phyloP scores from a whole-genome alignment of 2,888 invertebrate species.

The Sinohyriopsis cumingii region DNA sequence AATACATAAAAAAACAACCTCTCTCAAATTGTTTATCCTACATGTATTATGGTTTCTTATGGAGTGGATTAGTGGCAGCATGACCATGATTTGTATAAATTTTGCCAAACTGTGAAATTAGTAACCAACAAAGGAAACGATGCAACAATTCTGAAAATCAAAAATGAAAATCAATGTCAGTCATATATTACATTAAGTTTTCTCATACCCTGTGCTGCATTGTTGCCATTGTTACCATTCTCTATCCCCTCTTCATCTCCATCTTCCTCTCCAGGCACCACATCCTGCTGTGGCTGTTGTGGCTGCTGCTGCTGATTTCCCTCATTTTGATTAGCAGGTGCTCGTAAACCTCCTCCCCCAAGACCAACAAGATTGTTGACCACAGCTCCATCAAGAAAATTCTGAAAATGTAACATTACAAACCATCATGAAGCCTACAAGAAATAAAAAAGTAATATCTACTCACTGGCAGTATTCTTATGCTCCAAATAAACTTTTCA shows the following conservation, averaged over 20 bases:
- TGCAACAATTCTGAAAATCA: too few relatives aligned
- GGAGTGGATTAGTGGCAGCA: too few relatives aligned
- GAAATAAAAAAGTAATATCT: neutral
- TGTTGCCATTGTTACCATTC: slow-evolving; percentile 60
- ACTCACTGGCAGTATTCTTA: neutral
- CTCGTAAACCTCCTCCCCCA: slow-evolving; percentile 52
- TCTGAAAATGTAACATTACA: slow-evolving; percentile 41
- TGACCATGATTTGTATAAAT: too few relatives aligned
- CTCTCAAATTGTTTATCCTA: too few relatives aligned
- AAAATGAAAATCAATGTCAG: too few relatives aligned
- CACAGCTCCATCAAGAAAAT: slow-evolving; percentile 55
- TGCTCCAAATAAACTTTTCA: too few relatives aligned
- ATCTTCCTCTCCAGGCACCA: slow-evolving; percentile 43
- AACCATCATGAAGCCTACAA: neutral
- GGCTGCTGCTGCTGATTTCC: slow-evolving; percentile 34
- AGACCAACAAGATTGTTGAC: slow-evolving; percentile 59
- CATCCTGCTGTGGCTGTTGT: slow-evolving; percentile 17
- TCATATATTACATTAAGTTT: too few relatives aligned
- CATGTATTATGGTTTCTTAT: too few relatives aligned
- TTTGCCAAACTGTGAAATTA: too few relatives aligned
- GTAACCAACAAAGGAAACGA: too few relatives aligned
- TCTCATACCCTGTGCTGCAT: slow-evolving; percentile 68
- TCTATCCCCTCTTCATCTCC: slow-evolving; percentile 60
- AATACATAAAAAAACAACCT: too few relatives aligned
- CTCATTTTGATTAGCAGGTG: slow-evolving; percentile 50